Percentiles rank a stretch among this genome's conserved stretches.
Conservation (phyloP, 2,113 vertebrate genomes). For the Sula dactylatra region DNA sequence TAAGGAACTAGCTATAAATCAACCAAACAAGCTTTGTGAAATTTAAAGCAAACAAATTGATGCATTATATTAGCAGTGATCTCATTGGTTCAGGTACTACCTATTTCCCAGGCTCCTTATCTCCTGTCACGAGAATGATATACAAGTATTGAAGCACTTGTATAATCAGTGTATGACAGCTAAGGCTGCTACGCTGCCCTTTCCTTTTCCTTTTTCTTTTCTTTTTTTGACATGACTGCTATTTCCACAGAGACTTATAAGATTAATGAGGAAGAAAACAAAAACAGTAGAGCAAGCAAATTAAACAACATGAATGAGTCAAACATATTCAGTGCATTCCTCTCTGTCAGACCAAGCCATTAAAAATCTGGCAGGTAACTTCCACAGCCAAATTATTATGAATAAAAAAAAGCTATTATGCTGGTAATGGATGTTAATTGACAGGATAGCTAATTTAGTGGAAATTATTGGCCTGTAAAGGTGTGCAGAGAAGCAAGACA, state of each 20-base stretch:
- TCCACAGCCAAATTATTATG: neutral
- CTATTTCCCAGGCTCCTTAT: neutral
- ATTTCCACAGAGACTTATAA: neutral
- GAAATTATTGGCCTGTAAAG: conserved; percentile 2
- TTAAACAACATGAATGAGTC: neutral
- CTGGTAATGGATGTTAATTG: conserved; percentile 9
- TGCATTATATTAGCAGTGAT: neutral
- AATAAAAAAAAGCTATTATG: neutral
- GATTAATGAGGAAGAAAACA: neutral
- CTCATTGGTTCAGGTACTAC: neutral
- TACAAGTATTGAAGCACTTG: neutral
- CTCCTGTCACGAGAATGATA: neutral
- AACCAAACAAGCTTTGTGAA: neutral
- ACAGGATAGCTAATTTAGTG: neutral
- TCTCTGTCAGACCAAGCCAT: neutral
- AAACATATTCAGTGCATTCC: neutral
- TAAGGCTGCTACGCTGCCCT: neutral
- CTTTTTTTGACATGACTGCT: neutral
- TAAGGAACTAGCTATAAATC: conserved; percentile 7
- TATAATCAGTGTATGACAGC: neutral
- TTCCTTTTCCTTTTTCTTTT: neutral
- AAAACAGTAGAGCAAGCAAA: neutral
- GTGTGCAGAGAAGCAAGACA: neutral
- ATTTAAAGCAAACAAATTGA: neutral
- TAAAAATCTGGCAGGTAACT: neutral